Conservation (phyloP, 2,888 invertebrate species). For the Margaritifera margaritifera region DNA sequence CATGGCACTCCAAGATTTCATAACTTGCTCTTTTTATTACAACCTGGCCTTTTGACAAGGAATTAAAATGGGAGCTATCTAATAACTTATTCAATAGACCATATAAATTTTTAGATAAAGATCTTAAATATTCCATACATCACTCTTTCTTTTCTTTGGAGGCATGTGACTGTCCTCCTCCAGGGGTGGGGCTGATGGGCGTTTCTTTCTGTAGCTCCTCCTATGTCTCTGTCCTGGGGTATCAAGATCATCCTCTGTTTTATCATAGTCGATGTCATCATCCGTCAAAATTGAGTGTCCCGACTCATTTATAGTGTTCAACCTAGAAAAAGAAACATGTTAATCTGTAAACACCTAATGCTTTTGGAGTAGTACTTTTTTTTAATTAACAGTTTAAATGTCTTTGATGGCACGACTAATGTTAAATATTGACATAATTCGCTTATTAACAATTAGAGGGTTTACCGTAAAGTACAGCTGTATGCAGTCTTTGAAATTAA, state of each 20-base stretch:
- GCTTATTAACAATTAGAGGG: too few relatives aligned
- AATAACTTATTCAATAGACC: too few relatives aligned
- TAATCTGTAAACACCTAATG: neutral
- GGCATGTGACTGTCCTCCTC: conserved; percentile 61
- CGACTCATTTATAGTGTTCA: conserved; percentile 65
- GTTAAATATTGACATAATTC: neutral
- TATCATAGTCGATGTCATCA: conserved; percentile 82
- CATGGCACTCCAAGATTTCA: too few relatives aligned
- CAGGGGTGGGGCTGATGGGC: conserved; percentile 65
- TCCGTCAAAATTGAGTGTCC: conserved; percentile 84
- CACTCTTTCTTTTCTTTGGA: conserved; percentile 78
- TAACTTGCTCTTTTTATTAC: too few relatives aligned
- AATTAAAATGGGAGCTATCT: too few relatives aligned
- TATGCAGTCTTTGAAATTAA: too few relatives aligned
- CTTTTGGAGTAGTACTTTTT: neutral
- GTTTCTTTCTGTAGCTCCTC: conserved; percentile 43
- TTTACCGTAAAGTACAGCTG: too few relatives aligned
- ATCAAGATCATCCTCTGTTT: conserved; percentile 88
- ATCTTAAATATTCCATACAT: conserved; percentile 9
- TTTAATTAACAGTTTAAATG: neutral
- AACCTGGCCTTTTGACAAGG: too few relatives aligned
- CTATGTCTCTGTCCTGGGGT: conserved; percentile 55
- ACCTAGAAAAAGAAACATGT: conserved; percentile 29
- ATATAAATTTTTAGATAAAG: neutral
- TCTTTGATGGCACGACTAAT: neutral